A percentile compares a stretch with the other conserved stretches of the same genome.
phyloP scores from a whole-genome alignment of 2,113 vertebrate genomes.

The Natator depressus region DNA sequence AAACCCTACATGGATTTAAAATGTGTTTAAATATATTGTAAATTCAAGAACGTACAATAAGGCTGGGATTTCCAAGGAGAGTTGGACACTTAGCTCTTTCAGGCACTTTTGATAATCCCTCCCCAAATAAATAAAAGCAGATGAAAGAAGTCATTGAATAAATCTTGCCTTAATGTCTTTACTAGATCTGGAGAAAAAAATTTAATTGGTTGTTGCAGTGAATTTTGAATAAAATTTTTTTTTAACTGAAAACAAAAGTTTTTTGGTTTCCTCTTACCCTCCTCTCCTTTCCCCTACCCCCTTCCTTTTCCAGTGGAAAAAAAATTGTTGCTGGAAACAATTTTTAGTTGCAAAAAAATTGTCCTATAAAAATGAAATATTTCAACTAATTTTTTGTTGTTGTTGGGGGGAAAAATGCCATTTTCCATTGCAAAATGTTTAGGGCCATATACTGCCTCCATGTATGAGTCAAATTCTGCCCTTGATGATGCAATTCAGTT shows the following conservation, averaged over 20 bases:
- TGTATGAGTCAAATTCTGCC: conserved; percentile 1
- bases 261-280: neutral
- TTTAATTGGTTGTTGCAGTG: neutral
- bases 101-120: neutral
- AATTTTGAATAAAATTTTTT: conserved; percentile 22
- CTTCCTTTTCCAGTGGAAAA: neutral
- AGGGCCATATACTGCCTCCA: neutral
- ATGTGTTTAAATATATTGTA: neutral
- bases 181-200: neutral
- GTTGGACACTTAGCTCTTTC: neutral
- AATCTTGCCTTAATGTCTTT: neutral
- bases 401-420: neutral
- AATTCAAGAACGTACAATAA: neutral
- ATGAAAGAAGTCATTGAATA: neutral
- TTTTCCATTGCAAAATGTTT: neutral
- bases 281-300: neutral
- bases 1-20: neutral
- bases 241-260: neutral
- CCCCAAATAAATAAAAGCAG: conserved; percentile 30
- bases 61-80: neutral
- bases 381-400: neutral
- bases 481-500: conserved; percentile 3
- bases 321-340: neutral
- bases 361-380: neutral
- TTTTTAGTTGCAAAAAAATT: neutral